Conservation (phyloP, 2,888 invertebrate genomes). For the Limnephilus marmoratus region DNA sequence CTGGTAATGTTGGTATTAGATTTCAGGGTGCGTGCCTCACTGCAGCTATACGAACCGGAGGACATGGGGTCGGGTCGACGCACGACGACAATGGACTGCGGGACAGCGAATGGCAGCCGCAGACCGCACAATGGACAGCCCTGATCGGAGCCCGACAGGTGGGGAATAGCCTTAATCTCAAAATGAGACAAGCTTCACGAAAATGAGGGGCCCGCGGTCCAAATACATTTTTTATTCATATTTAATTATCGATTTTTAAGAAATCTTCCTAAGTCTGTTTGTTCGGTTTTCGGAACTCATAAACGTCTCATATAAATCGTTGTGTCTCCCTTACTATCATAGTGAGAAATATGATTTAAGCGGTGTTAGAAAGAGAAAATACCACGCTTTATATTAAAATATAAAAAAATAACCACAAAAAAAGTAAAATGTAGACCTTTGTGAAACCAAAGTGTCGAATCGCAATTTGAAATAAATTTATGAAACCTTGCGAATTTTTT, state of each 20-base stretch:
- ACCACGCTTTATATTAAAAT: no score
- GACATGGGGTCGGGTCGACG: background rate
- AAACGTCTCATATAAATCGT: no score
- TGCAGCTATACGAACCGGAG: background rate
- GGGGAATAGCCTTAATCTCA: slow-evolving; percentile 8
- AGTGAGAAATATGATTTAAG: no score
- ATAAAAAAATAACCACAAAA: no score
- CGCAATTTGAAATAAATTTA: no score
- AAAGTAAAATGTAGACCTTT: no score
- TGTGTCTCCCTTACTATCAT: no score
- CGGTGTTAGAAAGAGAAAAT: no score
- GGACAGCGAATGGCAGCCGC: slow-evolving; percentile 21
- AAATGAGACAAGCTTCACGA: background rate
- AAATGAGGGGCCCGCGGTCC: background rate
- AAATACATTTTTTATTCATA: background rate
- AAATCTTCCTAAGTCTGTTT: background rate
- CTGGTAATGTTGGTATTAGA: background rate
- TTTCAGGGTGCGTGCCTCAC: background rate
- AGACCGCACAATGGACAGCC: slow-evolving; percentile 39
- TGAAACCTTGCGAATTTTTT: no score
- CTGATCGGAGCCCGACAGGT: slow-evolving; percentile 26
- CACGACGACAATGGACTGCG: slow-evolving; percentile 27
- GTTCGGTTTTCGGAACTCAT: no score
- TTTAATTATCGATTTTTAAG: background rate
- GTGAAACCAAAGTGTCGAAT: no score